Conservation (phyloP, 1,140 invertebrate genomes). For the Nautilus pompilius region DNA sequence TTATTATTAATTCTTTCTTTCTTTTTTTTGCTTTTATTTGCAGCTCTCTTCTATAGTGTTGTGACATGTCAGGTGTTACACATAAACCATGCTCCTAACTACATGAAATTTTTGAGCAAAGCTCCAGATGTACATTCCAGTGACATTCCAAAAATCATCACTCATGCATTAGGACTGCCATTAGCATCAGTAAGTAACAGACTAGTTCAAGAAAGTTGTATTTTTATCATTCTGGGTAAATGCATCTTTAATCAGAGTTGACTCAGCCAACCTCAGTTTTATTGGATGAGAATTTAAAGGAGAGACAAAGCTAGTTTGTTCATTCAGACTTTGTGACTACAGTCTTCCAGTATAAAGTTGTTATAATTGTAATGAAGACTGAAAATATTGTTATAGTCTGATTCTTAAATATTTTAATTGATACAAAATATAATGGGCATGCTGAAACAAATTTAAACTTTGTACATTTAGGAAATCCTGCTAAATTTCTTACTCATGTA, state of each 20-base stretch:
- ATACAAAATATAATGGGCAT: no score
- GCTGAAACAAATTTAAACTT: no score
- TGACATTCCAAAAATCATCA: slow-evolving; percentile 41
- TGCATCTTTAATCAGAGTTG: neutral
- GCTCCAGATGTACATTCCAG: slow-evolving; percentile 25
- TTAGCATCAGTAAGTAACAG: slow-evolving; percentile 20
- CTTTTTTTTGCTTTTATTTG: no score
- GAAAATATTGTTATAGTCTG: no score
- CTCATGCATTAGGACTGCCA: slow-evolving; percentile 36
- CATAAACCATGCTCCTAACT: slow-evolving; percentile 43
- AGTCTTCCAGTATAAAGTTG: neutral
- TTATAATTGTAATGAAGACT: neutral
- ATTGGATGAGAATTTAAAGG: neutral
- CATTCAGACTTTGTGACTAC: neutral
- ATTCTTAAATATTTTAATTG: no score
- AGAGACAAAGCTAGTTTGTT: neutral
- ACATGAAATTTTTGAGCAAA: slow-evolving; percentile 36
- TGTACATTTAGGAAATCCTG: no score
- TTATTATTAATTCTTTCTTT: no score
- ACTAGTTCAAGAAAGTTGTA: neutral
- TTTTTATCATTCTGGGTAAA: neutral
- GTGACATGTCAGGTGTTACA: slow-evolving; percentile 25
- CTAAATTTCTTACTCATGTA: no score
- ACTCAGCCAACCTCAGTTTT: neutral
- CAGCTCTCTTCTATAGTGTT: no score